phyloP scores from a whole-genome alignment of 1,140 invertebrate species.

The Cherax destructor region DNA sequence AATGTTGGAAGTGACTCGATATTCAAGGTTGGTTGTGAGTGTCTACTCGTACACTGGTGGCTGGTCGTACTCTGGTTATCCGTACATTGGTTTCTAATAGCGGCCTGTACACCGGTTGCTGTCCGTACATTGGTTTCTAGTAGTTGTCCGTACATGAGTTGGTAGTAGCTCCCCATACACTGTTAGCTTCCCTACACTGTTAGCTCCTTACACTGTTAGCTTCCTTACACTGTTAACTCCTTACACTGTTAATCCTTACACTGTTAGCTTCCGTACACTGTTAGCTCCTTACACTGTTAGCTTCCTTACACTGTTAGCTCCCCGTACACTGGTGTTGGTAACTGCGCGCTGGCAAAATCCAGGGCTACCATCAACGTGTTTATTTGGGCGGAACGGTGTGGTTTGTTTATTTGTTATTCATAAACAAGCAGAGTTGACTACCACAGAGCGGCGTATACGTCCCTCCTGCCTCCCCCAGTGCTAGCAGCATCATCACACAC shows the following conservation, averaged over 20 bases:
- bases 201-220: not conserved
- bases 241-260: too few relatives aligned
- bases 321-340: not conserved
- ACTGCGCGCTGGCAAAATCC: not conserved
- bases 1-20: too few relatives aligned
- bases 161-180: not conserved
- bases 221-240: too few relatives aligned
- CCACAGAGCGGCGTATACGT: not conserved
- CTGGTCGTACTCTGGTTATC: too few relatives aligned
- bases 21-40: too few relatives aligned
- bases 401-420: slow-evolving; percentile 41
- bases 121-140: not conserved
- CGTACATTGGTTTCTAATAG: too few relatives aligned
- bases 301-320: too few relatives aligned
- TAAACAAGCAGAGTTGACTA: slow-evolving; percentile 39
- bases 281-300: too few relatives aligned
- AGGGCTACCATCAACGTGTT: slow-evolving; percentile 16
- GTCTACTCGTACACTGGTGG: too few relatives aligned
- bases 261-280: too few relatives aligned
- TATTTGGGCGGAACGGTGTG: slow-evolving; percentile 15
- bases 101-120: too few relatives aligned
- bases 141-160: too few relatives aligned
- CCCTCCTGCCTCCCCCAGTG: not conserved
- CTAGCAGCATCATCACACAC: not conserved
- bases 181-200: not conserved